Evolutionary conservation across 2,113 vertebrate species (phyloP), one percentile per base, ranked within the genome.

Genomic region (Gallinago media): DNA sequence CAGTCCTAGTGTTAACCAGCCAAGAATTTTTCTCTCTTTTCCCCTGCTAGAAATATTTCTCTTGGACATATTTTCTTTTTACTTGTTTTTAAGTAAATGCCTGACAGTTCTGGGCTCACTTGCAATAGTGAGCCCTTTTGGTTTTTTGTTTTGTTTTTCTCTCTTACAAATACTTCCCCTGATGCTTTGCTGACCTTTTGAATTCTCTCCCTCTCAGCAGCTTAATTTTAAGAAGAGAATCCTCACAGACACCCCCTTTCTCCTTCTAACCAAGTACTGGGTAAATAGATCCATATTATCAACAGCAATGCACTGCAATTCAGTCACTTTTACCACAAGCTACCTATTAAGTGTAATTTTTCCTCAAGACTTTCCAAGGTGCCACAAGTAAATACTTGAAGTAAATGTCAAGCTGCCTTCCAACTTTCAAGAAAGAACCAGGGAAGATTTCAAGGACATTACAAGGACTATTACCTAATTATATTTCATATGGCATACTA

Each of bases 141-240:
- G 22, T 90, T 87, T 63, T 34, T 34, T 82, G 29, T 19, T 95
- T 94, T 91, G 31, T 29, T 94, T 97, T 94, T 95, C 71, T 96
- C 52, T 93, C 71, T 89, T 89, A 88, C 61, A 95, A 96, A 97
- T 82, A 87, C 56, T 95, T 78, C 23, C 32, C 71, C 40, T 77
- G 80, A 46, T 88, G 75, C 63, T 79, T 73, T 38, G 36, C 17
- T 96, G 93, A 97, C 95, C 94, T 98, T 97, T 96, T 87, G 82
- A 86, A 91, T 92, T 95, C 85, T 96, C 42, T 95, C 76, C 46
- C 61, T 65, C 50, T 93, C 72, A 89, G 73, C 59, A 88, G 46
- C 73, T 95, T 97, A 26, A 2, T 71, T 72, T 74, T 50, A 96
- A 63, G 56, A 92, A 76, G 21, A 68, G 4, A 70, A 66, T 59